phyloP scores from a whole-genome alignment of 2,797 vertebrate species.

The Pseudochromis fuscus region DNA sequence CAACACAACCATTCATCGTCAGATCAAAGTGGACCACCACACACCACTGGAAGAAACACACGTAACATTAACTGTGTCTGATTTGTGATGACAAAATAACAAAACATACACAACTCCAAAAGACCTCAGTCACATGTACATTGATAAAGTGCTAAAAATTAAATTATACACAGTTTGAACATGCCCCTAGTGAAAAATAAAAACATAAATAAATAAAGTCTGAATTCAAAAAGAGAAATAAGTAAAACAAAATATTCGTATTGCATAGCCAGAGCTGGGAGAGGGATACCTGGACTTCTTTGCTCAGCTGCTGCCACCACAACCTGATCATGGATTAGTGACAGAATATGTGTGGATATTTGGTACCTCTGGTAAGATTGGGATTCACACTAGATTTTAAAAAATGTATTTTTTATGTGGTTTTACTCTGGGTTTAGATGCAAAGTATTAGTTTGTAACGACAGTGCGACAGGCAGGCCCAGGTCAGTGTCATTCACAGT shows the following conservation, averaged over 20 bases:
- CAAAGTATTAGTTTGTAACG: not conserved
- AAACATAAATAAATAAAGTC: conserved; percentile 19
- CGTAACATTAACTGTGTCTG: conserved; percentile 32
- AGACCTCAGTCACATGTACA: conserved; percentile 36
- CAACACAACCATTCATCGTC: conserved; percentile 60
- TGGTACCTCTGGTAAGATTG: not conserved
- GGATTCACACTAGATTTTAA: not conserved
- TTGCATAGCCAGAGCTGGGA: conserved; percentile 73
- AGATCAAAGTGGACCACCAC: conserved; percentile 40
- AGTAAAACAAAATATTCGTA: conserved; percentile 23
- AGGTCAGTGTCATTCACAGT: conserved; percentile 14
- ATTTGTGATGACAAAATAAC: conserved; percentile 39
- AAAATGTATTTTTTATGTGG: not conserved
- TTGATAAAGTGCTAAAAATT: conserved; percentile 73
- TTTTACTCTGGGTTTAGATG: not conserved
- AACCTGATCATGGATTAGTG: not conserved
- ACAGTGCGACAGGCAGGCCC: too few relatives aligned
- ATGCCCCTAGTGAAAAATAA: conserved; percentile 49
- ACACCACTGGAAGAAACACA: conserved; percentile 32
- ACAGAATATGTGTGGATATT: not conserved
- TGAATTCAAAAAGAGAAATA: conserved; percentile 39
- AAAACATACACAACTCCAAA: conserved; percentile 27
- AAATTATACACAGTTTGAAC: conserved; percentile 44
- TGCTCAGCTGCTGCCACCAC: conserved; percentile 3
- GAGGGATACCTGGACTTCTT: conserved; percentile 8